Evolutionary conservation across 2,888 invertebrate genomes (phyloP).

Genomic region (Drosophila mimetica): DNA sequence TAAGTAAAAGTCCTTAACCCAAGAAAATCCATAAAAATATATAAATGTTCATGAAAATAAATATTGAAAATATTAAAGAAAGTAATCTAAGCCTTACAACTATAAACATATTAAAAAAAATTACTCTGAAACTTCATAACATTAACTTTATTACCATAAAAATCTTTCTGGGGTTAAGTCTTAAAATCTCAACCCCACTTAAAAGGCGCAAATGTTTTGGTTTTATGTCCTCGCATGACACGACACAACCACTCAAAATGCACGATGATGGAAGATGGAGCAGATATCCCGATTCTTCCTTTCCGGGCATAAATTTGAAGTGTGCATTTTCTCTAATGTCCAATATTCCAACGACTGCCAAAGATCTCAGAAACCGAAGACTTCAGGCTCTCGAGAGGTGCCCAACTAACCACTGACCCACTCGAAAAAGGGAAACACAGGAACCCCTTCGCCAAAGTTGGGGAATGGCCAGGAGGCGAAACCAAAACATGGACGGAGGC

Average conservation of each 20-base stretch:
- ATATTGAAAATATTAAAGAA: too few relatives aligned
- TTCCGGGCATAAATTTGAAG: slow-evolving; percentile 49
- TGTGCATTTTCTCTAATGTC: slow-evolving; percentile 49
- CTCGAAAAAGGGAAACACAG: slow-evolving; percentile 25
- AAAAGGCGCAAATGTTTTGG: slow-evolving; percentile 25
- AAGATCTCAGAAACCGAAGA: slow-evolving; percentile 6
- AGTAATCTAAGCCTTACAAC: too few relatives aligned
- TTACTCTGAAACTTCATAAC: too few relatives aligned
- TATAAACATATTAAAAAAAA: too few relatives aligned
- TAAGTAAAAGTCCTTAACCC: slow-evolving; percentile 15
- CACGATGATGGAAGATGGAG: slow-evolving; percentile 22
- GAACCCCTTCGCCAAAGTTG: slow-evolving; percentile 8
- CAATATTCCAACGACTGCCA: neutral
- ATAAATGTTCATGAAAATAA: neutral
- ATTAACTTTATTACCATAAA: neutral
- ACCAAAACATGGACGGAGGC: slow-evolving; percentile 9
- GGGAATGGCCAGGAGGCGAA: slow-evolving; percentile 17
- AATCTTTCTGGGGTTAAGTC: slow-evolving; percentile 2
- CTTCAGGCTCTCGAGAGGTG: slow-evolving; percentile 13
- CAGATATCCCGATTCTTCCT: neutral
- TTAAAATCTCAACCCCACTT: neutral
- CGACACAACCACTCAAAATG: slow-evolving; percentile 36
- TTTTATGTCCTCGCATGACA: slow-evolving; percentile 42
- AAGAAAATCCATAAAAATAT: neutral
- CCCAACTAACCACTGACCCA: slow-evolving; percentile 40